These are phyloP conservation scores for Artemisiospiza belli DNA, from an alignment of 2,113 vertebrate genomes.

Conservation along the genomic window DNA sequence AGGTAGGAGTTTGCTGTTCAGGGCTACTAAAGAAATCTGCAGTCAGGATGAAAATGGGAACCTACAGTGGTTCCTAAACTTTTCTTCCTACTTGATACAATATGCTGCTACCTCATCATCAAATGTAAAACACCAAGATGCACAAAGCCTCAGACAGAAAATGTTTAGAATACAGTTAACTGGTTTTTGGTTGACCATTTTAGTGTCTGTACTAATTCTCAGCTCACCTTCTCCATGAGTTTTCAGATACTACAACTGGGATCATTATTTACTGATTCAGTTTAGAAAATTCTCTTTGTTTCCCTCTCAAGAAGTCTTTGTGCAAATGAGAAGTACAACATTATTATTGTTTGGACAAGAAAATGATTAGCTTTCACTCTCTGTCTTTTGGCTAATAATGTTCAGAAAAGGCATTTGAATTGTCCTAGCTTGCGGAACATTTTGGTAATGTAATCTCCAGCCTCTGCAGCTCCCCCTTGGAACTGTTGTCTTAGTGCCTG, in stretches of 20 bases:
- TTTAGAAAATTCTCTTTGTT: constrained; percentile 4
- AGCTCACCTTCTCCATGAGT: neutral
- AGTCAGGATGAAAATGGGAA: neutral
- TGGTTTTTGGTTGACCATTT: neutral
- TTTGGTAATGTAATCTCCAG: neutral
- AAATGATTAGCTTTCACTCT: neutral
- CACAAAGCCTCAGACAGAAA: neutral
- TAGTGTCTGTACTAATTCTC: neutral
- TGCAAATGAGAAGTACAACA: constrained; percentile 11
- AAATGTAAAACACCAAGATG: neutral
- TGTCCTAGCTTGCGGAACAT: neutral
- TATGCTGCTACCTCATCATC: neutral
- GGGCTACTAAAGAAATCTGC: neutral
- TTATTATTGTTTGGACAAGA: neutral
- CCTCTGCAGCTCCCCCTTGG: neutral
- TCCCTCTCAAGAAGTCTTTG: neutral
- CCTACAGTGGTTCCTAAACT: neutral
- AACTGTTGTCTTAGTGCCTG: neutral
- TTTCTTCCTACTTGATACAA: neutral
- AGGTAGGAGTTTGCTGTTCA: neutral
- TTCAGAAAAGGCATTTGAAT: neutral
- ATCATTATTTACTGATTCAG: neutral
- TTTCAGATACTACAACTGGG: neutral
- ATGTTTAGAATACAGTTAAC: neutral
- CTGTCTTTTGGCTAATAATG: neutral